A percentile compares a stretch with the other conserved stretches of the same genome.
Conservation (phyloP, 2,797 vertebrate species). For the Ambastaia sidthimunki region DNA sequence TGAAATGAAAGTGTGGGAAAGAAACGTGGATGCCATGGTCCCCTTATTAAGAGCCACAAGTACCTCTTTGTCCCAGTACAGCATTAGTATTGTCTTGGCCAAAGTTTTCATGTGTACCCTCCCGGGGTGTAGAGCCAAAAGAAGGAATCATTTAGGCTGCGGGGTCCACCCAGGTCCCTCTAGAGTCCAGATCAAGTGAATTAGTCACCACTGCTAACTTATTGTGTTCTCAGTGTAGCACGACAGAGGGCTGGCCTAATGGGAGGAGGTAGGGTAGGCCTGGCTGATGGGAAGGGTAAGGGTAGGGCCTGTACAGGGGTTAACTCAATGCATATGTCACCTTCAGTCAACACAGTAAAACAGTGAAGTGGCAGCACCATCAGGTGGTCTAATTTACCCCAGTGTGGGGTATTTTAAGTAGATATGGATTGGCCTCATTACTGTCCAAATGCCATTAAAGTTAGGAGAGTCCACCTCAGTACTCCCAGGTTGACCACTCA, state of each 20-base stretch:
- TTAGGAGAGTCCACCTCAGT: not conserved
- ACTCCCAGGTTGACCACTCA: not conserved
- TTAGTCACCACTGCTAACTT: slow-evolving; percentile 56
- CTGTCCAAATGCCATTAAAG: not conserved
- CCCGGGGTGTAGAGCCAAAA: slow-evolving; percentile 44
- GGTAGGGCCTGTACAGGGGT: slow-evolving; percentile 53
- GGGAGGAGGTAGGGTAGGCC: slow-evolving; percentile 34
- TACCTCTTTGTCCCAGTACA: slow-evolving; percentile 64
- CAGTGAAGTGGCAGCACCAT: slow-evolving; percentile 37
- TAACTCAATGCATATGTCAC: slow-evolving; percentile 58
- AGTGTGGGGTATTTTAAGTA: slow-evolving; percentile 57
- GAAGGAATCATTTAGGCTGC: slow-evolving; percentile 47
- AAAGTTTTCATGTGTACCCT: slow-evolving; percentile 53
- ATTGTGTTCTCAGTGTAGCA: slow-evolving; percentile 55
- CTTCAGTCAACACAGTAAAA: slow-evolving; percentile 45
- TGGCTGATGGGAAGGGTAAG: slow-evolving; percentile 66
- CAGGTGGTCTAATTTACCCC: slow-evolving; percentile 54
- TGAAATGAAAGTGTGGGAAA: slow-evolving; percentile 78
- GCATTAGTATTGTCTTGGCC: slow-evolving; percentile 57
- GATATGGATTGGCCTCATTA: slow-evolving; percentile 35
- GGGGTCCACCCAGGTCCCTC: slow-evolving; percentile 48
- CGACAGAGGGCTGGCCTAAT: slow-evolving; percentile 47
- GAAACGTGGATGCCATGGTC: slow-evolving; percentile 68
- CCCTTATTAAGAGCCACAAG: slow-evolving; percentile 68
- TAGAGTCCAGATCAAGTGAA: slow-evolving; percentile 58